phyloP scores from a whole-genome alignment of 1,140 invertebrate genomes.

The Radopholus similis region DNA sequence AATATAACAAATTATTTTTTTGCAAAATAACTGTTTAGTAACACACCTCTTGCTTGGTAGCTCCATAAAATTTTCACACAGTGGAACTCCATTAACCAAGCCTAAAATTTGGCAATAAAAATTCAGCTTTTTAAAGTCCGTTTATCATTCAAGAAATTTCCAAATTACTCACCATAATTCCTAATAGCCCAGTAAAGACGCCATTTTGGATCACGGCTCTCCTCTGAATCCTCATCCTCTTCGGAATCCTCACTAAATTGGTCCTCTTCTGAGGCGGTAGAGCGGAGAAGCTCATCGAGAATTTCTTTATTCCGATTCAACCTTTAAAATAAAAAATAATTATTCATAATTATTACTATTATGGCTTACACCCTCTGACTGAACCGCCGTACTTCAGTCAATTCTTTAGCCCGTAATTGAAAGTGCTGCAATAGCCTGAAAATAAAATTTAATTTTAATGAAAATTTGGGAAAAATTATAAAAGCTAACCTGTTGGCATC shows the following conservation, averaged over 20 bases:
- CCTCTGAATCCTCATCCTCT: constrained; percentile 60
- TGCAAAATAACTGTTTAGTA: constrained; percentile 9
- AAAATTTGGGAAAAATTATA: no score
- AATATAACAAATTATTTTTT: no score
- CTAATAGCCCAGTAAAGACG: constrained; percentile 74
- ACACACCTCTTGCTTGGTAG: constrained; percentile 73
- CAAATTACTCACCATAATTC: constrained; percentile 66
- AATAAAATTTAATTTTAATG: neutral
- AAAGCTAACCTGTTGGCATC: constrained; percentile 59
- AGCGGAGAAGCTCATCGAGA: constrained; percentile 66
- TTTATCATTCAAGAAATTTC: neutral
- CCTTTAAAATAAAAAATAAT: no score
- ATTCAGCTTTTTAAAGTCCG: neutral
- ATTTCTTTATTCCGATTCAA: constrained; percentile 60
- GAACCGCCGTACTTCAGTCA: constrained; percentile 18
- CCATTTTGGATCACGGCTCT: constrained; percentile 72
- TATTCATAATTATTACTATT: neutral
- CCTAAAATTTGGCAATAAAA: constrained; percentile 65
- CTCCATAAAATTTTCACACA: constrained; percentile 86
- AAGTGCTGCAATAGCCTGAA: neutral
- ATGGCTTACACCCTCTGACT: constrained; percentile 28
- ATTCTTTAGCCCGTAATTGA: neutral
- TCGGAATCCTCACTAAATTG: constrained; percentile 55
- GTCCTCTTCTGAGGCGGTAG: constrained; percentile 66
- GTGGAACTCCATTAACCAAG: constrained; percentile 69